Percentiles rank a stretch among this genome's conserved stretches.
Evolutionary conservation across 1,140 invertebrate species (phyloP).

Genomic region (Eurosta solidaginis): DNA sequence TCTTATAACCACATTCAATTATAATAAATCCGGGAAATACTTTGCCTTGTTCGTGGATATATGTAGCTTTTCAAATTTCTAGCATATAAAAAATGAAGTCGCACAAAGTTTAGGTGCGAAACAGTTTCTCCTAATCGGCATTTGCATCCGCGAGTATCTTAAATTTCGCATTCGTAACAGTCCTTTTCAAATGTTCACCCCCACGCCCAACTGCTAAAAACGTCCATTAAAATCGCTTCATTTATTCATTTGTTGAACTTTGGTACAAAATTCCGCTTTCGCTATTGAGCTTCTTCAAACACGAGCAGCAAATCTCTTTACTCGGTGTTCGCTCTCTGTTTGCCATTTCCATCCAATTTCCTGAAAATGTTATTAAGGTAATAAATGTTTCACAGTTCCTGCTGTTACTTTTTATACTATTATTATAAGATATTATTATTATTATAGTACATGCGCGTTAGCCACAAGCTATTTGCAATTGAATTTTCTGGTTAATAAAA

Average conservation of each 20-base stretch:
- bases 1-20: too few relatives aligned
- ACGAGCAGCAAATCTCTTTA: neutral
- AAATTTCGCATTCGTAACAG: neutral
- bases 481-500: neutral
- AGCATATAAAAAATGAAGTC: too few relatives aligned
- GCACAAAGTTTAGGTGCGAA: too few relatives aligned
- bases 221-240: constrained; percentile 20
- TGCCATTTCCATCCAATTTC: neutral
- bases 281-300: neutral
- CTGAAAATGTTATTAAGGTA: constrained; percentile 6
- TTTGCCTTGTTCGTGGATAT: too few relatives aligned
- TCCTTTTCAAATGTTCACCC: neutral
- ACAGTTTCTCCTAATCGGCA: too few relatives aligned
- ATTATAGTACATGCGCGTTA: neutral
- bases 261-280: neutral
- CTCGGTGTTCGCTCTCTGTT: neutral
- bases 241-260: constrained; percentile 23
- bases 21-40: too few relatives aligned
- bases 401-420: neutral
- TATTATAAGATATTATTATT: neutral
- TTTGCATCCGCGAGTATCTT: too few relatives aligned
- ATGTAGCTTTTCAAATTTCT: too few relatives aligned
- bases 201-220: neutral
- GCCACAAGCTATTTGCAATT: constrained; percentile 19
- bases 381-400: neutral